These are phyloP conservation scores for Agapostemon virescens DNA, from an alignment of 2,888 invertebrate genomes.

Conservation along the genomic window DNA sequence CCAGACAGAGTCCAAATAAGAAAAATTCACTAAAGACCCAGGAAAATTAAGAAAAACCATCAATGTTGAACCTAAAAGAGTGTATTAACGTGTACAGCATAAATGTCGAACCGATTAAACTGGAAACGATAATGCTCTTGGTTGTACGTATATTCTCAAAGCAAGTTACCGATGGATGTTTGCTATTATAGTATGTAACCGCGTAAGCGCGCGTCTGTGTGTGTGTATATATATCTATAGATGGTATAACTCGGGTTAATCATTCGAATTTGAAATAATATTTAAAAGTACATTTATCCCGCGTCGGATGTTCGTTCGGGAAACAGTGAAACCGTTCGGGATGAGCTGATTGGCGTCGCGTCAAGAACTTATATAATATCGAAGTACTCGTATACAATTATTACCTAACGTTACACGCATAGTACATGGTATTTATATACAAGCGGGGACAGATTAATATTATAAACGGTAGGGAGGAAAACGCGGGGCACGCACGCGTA, in stretches of 20 bases:
- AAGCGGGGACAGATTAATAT: neutral
- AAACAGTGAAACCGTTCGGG: neutral
- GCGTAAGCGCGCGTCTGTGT: too few species aligned
- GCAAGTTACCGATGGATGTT: neutral
- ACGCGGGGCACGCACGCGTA: neutral
- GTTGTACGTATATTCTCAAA: neutral
- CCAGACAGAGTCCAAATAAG: too few species aligned
- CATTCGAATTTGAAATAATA: neutral
- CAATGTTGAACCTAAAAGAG: neutral
- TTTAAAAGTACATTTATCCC: neutral
- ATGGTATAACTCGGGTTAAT: neutral
- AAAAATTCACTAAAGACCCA: neutral
- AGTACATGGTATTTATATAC: constrained; percentile 7
- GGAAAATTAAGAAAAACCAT: neutral
- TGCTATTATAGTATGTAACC: neutral
- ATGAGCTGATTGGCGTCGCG: neutral
- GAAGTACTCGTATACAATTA: constrained; percentile 14
- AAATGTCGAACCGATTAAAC: neutral
- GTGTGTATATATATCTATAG: neutral
- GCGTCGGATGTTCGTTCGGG: neutral
- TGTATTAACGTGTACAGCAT: neutral
- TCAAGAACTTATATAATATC: neutral
- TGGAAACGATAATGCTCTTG: neutral
- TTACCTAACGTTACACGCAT: neutral
- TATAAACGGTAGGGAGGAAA: neutral